A percentile compares a stretch with the other conserved stretches of the same genome.
These are phyloP conservation scores for Onychomys torridus DNA, from an alignment of 2,797 vertebrate species.

Conservation along the genomic window DNA sequence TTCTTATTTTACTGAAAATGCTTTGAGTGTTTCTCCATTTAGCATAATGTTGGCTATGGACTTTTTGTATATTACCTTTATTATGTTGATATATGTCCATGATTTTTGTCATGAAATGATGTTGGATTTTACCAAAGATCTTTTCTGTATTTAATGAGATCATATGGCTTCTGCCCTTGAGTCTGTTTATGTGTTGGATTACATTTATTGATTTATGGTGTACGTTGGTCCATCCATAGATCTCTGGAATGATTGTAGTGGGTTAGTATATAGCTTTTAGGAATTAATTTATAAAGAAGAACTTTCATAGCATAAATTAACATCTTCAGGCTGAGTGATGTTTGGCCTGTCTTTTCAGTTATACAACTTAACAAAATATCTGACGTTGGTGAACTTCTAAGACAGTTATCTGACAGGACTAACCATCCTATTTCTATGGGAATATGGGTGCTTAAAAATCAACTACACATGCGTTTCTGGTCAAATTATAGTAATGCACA, in stretches of 20 bases:
- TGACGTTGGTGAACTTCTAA: neutral
- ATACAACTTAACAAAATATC: neutral
- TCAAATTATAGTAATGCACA: neutral
- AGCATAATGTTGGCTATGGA: neutral
- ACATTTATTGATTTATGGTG: neutral
- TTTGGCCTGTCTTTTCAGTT: slow-evolving; percentile 16
- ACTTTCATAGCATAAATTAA: neutral
- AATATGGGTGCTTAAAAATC: neutral
- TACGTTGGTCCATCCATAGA: neutral
- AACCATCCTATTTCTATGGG: neutral
- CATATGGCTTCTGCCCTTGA: neutral
- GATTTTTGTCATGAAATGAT: neutral
- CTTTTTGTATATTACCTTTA: neutral
- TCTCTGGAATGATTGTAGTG: neutral
- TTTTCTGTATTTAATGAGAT: neutral
- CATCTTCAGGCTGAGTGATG: neutral
- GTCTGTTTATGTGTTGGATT: neutral
- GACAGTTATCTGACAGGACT: neutral
- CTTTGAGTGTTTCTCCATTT: neutral
- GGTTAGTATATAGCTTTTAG: neutral
- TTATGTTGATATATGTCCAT: neutral
- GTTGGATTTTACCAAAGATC: neutral
- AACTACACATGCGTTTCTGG: neutral
- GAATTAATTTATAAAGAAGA: neutral
- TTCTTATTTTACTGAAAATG: neutral